These are phyloP conservation scores for Cyanistes caeruleus DNA, from an alignment of 2,113 vertebrate genomes.

Conservation along the genomic window DNA sequence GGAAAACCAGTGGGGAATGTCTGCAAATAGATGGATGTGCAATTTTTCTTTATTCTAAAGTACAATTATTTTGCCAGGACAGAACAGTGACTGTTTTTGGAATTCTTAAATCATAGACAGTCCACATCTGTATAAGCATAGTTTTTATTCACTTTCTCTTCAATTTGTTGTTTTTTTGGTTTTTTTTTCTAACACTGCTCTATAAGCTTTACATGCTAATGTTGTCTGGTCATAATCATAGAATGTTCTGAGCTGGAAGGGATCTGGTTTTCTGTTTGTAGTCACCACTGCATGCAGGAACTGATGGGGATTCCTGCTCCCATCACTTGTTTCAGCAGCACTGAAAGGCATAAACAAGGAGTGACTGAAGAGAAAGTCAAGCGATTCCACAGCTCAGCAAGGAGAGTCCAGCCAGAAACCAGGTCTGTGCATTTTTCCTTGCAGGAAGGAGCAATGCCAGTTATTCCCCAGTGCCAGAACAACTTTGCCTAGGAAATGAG, in stretches of 20 bases:
- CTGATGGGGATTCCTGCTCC: not conserved
- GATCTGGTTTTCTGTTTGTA: not conserved
- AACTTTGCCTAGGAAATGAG: not conserved
- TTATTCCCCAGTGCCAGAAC: not conserved
- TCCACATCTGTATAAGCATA: not conserved
- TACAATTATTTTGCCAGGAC: not conserved
- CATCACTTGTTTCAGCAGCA: not conserved
- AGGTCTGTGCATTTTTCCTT: not conserved
- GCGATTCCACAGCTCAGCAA: not conserved
- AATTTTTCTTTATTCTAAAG: not conserved
- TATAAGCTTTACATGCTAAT: not conserved
- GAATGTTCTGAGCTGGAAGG: not conserved
- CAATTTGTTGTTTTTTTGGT: not conserved
- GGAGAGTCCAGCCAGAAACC: not conserved
- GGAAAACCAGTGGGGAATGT: not conserved
- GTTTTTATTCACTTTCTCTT: not conserved
- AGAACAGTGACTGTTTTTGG: not conserved
- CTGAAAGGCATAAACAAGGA: not conserved
- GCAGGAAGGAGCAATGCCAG: not conserved
- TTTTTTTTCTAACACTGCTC: not conserved
- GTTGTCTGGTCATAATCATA: not conserved
- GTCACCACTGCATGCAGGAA: not conserved
- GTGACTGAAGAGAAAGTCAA: not conserved
- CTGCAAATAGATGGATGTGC: not conserved
- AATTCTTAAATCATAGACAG: not conserved